These are phyloP conservation scores for Scaptomyza pallida DNA, from an alignment of 1,140 invertebrate genomes.

Conservation along the genomic window DNA sequence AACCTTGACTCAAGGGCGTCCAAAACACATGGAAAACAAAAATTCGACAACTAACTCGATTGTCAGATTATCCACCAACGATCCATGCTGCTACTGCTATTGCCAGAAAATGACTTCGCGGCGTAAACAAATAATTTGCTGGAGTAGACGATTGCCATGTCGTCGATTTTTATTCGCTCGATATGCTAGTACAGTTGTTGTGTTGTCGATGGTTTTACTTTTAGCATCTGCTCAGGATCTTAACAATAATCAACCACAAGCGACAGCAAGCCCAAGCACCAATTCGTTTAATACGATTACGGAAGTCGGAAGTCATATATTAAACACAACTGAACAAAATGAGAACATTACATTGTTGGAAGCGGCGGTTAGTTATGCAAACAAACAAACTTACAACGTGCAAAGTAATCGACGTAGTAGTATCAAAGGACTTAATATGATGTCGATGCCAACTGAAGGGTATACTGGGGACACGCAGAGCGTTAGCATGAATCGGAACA, in stretches of 20 bases:
- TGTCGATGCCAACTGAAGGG: neutral
- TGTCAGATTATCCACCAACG: too few species aligned
- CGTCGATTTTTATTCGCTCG: conserved; percentile 18
- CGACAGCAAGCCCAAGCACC: neutral
- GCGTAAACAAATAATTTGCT: conserved; percentile 1
- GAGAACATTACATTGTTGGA: too few species aligned
- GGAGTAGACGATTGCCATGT: neutral
- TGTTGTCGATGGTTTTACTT: conserved; percentile 44
- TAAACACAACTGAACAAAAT: too few species aligned
- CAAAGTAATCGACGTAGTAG: neutral
- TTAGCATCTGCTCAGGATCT: conserved; percentile 29
- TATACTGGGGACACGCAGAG: too few species aligned
- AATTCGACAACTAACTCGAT: too few species aligned
- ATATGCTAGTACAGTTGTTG: conserved; percentile 11
- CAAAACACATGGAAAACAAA: too few species aligned
- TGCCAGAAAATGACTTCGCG: too few species aligned
- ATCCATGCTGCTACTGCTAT: conserved; percentile 5
- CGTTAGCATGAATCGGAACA: conserved; percentile 55
- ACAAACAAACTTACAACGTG: too few species aligned
- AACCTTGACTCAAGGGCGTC: conserved; percentile 3
- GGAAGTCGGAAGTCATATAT: neutral
- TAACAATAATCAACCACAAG: conserved; percentile 5
- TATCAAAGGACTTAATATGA: neutral
- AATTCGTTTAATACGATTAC: too few species aligned
- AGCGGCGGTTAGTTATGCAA: too few species aligned